Conservation (phyloP, 2,113 vertebrate genomes). For the Platysternon megacephalum region DNA sequence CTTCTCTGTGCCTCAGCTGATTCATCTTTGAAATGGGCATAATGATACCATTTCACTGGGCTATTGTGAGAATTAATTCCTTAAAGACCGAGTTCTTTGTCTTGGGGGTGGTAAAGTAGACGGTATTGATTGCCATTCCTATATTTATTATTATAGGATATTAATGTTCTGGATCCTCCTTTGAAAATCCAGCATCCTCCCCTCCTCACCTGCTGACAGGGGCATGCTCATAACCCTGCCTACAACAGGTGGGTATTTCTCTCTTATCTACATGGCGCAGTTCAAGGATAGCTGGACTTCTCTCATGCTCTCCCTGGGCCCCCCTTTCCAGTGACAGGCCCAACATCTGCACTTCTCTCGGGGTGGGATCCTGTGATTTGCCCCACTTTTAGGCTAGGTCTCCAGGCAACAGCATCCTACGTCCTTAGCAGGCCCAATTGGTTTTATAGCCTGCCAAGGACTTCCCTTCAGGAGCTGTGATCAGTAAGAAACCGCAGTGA, state of each 20-base stretch:
- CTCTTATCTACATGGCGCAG: not conserved
- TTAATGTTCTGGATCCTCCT: not conserved
- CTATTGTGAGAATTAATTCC: not conserved
- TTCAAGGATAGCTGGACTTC: not conserved
- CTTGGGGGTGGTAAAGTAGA: not conserved
- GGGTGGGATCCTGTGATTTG: no score
- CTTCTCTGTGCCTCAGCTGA: not conserved
- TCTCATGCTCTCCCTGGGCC: no score
- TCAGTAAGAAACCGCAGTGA: not conserved
- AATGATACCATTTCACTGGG: not conserved
- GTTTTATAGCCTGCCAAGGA: not conserved
- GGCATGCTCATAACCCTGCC: not conserved
- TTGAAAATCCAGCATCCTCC: not conserved
- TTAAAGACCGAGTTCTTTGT: not conserved
- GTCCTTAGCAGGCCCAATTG: not conserved
- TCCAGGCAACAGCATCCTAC: not conserved
- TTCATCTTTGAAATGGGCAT: not conserved
- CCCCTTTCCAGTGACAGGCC: not conserved
- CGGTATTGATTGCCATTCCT: not conserved
- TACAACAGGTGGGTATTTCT: not conserved
- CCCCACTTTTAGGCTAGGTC: not conserved
- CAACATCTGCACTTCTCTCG: no score
- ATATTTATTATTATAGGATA: not conserved
- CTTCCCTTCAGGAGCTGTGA: not conserved
- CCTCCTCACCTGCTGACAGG: not conserved